Base-by-base conservation (phyloP, 1,140 invertebrate genomes). In the Penaeus indicus region DNA sequence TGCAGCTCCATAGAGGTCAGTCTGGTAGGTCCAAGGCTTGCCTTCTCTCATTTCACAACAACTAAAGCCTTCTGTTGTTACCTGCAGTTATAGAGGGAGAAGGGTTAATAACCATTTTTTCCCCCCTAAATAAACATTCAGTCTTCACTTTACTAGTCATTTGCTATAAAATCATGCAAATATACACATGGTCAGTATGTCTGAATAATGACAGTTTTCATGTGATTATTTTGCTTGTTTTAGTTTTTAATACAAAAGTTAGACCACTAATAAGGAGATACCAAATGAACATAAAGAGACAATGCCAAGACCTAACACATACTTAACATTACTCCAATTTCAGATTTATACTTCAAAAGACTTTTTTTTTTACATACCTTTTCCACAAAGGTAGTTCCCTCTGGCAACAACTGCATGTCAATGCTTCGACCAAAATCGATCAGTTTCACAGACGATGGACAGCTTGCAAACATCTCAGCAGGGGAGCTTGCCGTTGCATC, bases 371-470 rank as follows among this genome's bases (percentile, higher is more conserved):
- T 19, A 61, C 75, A 86, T 78, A 91, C 91, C 86, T 95, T 94
- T 92, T 95, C 94, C 91, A 94, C 96, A 93, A 99, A 99, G 79
- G 95, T 95, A 22, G 96, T 97, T 81, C 94, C 95, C 88, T 94
- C 93, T 54, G 97, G 96, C 91, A 97, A 97, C 77, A 97, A 92
- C 67, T 94, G 95, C 96, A 98, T 97, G 92, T 98, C 97, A 93
- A 98, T 97, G 90, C 96, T 95, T 92, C 96, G 95, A 72, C 97
- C 97, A 93, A 97, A 97, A 93, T 98, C 97, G 92, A 97, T 97
- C 75, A 98, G 92, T 91, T 97, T 95, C 89, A 97, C 93, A 25
- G 85, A 90, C 13, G 42, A 61, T 13, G 86, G 89, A 78, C 81
- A 90, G 13, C 72, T 38, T 19, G 21, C 16, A 77, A 91, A 91